A percentile compares a stretch with the other conserved stretches of the same genome.
phyloP scores from a whole-genome alignment of 2,113 vertebrate species.

The Petrocephalus zakoni region DNA sequence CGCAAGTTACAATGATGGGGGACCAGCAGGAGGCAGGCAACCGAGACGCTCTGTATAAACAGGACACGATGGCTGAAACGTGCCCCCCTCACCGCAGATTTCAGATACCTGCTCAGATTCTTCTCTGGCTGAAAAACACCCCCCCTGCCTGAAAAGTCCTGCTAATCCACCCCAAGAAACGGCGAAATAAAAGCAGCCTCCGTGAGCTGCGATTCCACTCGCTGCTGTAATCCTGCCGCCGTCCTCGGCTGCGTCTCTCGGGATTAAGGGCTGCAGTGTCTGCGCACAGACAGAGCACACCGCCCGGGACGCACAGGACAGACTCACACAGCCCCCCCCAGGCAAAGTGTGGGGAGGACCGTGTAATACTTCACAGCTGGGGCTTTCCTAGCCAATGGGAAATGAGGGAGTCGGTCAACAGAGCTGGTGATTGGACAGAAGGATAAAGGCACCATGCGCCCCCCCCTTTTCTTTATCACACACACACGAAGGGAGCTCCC shows the following conservation, averaged over 20 bases:
- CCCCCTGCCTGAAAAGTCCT: background rate
- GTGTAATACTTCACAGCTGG: background rate
- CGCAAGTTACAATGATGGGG: background rate
- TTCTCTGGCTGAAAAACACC: background rate
- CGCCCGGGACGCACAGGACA: background rate
- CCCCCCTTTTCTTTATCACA: background rate
- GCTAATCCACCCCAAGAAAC: background rate
- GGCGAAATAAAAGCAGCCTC: background rate
- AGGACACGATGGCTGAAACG: background rate
- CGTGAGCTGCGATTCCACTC: background rate
- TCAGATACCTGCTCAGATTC: background rate
- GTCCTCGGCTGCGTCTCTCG: background rate
- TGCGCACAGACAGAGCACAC: constrained; percentile 15
- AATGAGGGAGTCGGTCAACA: background rate
- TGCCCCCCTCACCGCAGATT: background rate
- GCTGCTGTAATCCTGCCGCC: background rate
- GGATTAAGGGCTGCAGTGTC: constrained; percentile 27
- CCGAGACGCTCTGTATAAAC: background rate
- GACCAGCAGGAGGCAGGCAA: background rate
- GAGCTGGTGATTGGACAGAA: background rate
- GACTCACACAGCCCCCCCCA: background rate
- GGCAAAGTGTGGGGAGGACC: background rate
- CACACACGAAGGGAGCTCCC: constrained; percentile 16
- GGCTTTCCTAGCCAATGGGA: background rate
- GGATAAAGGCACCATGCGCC: background rate